A percentile compares a stretch with the other conserved stretches of the same genome.
phyloP scores from a whole-genome alignment of 2,797 vertebrate genomes.

The Schizothorax lantsangensis region DNA sequence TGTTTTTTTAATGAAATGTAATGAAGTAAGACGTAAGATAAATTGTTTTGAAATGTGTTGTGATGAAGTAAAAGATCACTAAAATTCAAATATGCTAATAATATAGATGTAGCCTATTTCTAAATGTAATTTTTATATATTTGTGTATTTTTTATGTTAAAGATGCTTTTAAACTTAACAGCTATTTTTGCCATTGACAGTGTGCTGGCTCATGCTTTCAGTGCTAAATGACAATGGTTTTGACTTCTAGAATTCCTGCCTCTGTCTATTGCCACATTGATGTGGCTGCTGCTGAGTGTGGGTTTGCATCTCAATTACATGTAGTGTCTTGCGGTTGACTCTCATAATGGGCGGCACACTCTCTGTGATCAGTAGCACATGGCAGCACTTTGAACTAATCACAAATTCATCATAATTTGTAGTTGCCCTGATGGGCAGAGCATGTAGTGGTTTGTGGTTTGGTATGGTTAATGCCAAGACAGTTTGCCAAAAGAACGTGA shows the following conservation, averaged over 20 bases:
- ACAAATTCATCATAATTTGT: conserved; percentile 56
- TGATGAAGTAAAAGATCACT: neutral
- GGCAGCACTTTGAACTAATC: conserved; percentile 48
- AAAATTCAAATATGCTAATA: neutral
- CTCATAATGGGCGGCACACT: conserved; percentile 19
- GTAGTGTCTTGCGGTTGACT: conserved; percentile 35
- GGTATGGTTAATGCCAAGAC: conserved; percentile 48
- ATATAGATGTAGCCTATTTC: neutral
- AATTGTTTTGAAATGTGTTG: neutral
- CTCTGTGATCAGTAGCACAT: conserved; percentile 43
- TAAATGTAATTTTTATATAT: neutral
- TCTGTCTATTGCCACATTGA: conserved; percentile 9
- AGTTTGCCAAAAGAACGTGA: conserved; percentile 30
- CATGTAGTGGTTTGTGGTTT: conserved; percentile 59
- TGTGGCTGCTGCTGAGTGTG: conserved; percentile 12
- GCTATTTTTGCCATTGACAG: neutral
- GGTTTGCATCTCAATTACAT: conserved; percentile 26
- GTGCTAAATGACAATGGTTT: conserved; percentile 14
- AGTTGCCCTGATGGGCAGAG: conserved; percentile 46
- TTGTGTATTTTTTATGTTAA: neutral
- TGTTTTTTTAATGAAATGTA: neutral
- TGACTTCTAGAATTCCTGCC: neutral
- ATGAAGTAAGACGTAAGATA: neutral
- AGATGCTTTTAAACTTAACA: neutral
- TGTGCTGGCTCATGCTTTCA: conserved; percentile 3